Evolutionary conservation across 2,113 vertebrate species (phyloP), one percentile per base, ranked within the genome.

Genomic region (Cryptomyrus ogoouensis): DNA sequence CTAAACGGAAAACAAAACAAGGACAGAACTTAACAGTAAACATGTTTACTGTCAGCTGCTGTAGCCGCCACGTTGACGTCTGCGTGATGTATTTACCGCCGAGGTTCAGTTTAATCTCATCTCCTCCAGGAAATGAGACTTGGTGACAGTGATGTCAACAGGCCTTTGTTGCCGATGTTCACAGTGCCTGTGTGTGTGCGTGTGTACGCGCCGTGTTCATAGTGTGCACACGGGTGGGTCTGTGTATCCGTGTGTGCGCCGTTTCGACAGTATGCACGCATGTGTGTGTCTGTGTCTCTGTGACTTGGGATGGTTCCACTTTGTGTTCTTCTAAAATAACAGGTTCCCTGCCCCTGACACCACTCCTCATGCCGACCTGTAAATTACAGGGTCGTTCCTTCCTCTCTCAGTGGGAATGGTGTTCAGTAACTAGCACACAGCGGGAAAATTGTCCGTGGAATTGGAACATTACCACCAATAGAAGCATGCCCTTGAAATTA

Each of bases 131-230:
- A 95, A 95, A 95, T 95, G 93, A 95, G 93, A 91, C 94, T 88
- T 92, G 95, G 93, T 95, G 95, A 95, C 96, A 94, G 94, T 93
- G 93, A 95, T 94, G 95, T 96, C 95, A 96, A 95, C 95, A 95
- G 95, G 91, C 91, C 92, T 96, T 95, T 95, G 95, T 95, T 96
- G 94, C 90, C 66, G 93, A 92, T 94, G 92, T 91, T 47, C 93
- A 89, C 13, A 96, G 94, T 94, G 95, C 92, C 94, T 94, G 93
- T 94, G 47, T 13, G 80, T 3, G 47, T 49, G 47, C 1, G 46
- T 47, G 46, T 7, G 10, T 5, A 1, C 10, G 4, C 6, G 9
- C 49, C 4, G n/a, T 52, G 50, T 52, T 52, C 15, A 87, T 8
- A 4, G 85, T 39, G 85, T 52, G 49, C n/a, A 19, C n/a, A 10